Base-by-base conservation (phyloP, 2,888 invertebrate species). In the Cacoxenus indagator region DNA sequence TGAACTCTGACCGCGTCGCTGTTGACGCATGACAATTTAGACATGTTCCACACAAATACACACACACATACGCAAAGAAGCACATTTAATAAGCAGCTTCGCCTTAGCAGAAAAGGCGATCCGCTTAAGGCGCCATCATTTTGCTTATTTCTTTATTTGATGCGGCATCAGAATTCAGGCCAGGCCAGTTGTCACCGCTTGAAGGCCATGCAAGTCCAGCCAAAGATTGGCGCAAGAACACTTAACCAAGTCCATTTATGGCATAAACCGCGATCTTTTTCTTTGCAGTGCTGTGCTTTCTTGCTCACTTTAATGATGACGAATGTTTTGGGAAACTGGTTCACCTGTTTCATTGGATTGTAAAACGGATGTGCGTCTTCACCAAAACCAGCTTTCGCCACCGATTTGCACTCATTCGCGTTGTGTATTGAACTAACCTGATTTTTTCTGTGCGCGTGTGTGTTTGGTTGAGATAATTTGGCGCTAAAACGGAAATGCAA, bases 1-100 rank as follows among this genome's bases (percentile, higher is more conserved):
- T 88, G 87, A 87, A 87, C 87, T 87, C 84, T 87, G 87, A 87
- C 86, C 86, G 57, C 57, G 14, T 54, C 24, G 54, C 11, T 54
- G 24, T 54, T 54, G 26, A 24, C 3, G 26, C 24, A 14, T 24
- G 54, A 24, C 54, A 24, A 24, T 14, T 24, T 22, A 5, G 8
- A 14, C 8, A 26, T 26, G 8, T 54, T 22, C 54, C 26, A 5
- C 26, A 8, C 24, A 14, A 9, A 4, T 54, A 9, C 26, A 19
- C 14, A 37, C 37, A 37, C 5, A 37, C 37, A 37, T 37, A 37
- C 4, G 14, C 14, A 4, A 17, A 57, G 27, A 59, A 37, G 11
- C 31, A 17, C 17, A 22, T 11, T 19, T 59, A 31, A 59, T 59
- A 31, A 59, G 31, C 59, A 59, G 2, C 14, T 9, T 22, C 57